Evolutionary conservation across 2,888 invertebrate species (phyloP).

Genomic region (Actias luna): DNA sequence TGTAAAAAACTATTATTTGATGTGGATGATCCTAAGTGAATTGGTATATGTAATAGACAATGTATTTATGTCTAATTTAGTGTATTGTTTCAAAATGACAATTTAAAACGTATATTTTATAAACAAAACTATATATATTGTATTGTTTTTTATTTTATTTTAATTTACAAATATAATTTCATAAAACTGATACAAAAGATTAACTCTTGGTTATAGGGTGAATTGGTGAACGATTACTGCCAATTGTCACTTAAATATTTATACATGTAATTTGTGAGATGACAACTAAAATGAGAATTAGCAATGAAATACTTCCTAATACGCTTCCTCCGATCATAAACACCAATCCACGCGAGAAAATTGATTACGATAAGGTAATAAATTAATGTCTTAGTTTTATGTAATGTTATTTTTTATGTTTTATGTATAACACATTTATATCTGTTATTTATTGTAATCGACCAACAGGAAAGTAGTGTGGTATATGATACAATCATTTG

Average conservation of each 20-base stretch:
- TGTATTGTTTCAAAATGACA: not conserved
- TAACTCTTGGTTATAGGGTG: not conserved
- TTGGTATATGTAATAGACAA: too few species aligned
- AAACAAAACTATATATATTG: not conserved
- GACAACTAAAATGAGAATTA: constrained; percentile 24
- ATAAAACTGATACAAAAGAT: not conserved
- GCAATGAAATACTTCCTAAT: constrained; percentile 25
- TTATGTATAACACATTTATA: not conserved
- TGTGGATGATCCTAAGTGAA: too few species aligned
- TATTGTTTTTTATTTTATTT: not conserved
- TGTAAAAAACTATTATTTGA: too few species aligned
- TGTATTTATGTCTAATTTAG: not conserved
- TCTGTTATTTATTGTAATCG: not conserved
- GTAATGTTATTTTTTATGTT: not conserved
- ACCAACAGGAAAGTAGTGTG: not conserved
- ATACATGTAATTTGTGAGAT: constrained; percentile 16
- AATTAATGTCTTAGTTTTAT: constrained; percentile 3
- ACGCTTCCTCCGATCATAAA: constrained; percentile 45
- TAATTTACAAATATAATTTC: not conserved
- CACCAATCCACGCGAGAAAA: constrained; percentile 43
- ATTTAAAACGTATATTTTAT: not conserved
- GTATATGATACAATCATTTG: too few species aligned
- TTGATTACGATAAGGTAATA: constrained; percentile 42
- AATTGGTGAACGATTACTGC: too few species aligned
- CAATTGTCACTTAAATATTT: too few species aligned